These are phyloP conservation scores for Andrena praecox DNA, from an alignment of 2,888 invertebrate species.

Conservation along the genomic window DNA sequence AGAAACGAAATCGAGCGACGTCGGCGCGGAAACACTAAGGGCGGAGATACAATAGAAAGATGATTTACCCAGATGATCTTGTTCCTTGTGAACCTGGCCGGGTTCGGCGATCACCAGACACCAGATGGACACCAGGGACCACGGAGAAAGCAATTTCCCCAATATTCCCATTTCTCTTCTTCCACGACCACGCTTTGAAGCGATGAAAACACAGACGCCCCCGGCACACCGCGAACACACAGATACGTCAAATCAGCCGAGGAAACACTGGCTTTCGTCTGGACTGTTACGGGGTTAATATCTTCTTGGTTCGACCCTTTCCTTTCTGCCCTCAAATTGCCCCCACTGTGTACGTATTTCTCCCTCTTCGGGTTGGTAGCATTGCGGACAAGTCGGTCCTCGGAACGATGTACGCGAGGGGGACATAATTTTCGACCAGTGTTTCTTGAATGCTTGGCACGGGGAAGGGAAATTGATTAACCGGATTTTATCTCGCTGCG, in stretches of 20 bases:
- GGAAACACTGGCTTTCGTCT: conserved; percentile 51
- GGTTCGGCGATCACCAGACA: conserved; percentile 58
- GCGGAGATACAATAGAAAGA: conserved; percentile 34
- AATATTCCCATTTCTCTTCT: conserved; percentile 63
- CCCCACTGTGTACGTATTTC: neutral
- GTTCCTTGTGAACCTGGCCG: conserved; percentile 44
- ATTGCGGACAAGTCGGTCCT: neutral
- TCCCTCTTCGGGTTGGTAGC: neutral
- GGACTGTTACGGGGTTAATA: conserved; percentile 37
- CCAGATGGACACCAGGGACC: conserved; percentile 66
- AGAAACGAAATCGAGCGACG: conserved; percentile 4
- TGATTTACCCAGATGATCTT: conserved; percentile 60
- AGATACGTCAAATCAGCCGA: conserved; percentile 53
- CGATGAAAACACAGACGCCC: conserved; percentile 56
- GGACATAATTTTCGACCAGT: too few relatives aligned
- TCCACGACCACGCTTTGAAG: conserved; percentile 40
- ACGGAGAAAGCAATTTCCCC: conserved; percentile 60
- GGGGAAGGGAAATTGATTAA: too few relatives aligned
- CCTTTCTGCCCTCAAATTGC: neutral
- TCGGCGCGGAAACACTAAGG: neutral
- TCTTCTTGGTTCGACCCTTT: conserved; percentile 50
- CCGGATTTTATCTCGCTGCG: too few relatives aligned
- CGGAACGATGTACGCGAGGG: neutral
- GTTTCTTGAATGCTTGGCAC: too few relatives aligned
- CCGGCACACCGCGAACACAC: conserved; percentile 24